Base-by-base conservation (phyloP, 2,888 invertebrate species). In the Oxycera nigricornis region DNA sequence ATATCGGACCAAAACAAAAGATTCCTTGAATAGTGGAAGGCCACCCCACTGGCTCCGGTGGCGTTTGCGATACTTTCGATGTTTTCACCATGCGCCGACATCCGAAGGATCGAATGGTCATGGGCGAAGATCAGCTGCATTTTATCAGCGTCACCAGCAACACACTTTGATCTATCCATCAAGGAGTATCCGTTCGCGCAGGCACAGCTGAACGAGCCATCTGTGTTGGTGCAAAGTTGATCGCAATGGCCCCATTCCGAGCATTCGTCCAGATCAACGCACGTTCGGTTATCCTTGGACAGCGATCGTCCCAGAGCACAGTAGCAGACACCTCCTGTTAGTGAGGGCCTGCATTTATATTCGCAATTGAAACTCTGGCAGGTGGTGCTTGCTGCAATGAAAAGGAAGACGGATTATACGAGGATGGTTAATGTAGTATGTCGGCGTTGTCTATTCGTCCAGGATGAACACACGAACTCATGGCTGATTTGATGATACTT, bases 221-320 rank as follows among this genome's bases (percentile, higher is more conserved):
- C 92, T 0, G 91, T 92, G 84, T 98, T 98, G 75, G 91, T 89
- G 84, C 99, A 99, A 31, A 93, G 88, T 85, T 99, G 99, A 82
- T 98, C 97, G 85, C 98, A 99, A 85, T 90, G 94, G 50, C 95
- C 95, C 95, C 95, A 96, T 85, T 95, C 94, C 59, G 88, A 84
- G 85, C 96, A 96, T 85, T 98, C 98, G 86, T 98, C 92, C 79
- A 94, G 89, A 87, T 99, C 98, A 41, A 91, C 88, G 84, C 98
- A 98, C 2, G 94, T 93, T 79, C 92, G 89, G 82, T 95, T 94
- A 83, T 95, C 93, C 3, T 91, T 86, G 0, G 93, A 90, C n/a
- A 98, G 88, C 79, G 91, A 88, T 81, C 93, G 92, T 0, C 98
- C 98, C 26, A 91, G 89, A 0, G 92, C 91, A 86, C 98, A 99